Percentiles rank a stretch among this genome's conserved stretches.
phyloP scores from a whole-genome alignment of 1,140 invertebrate species.

The Brachystomella parvula region DNA sequence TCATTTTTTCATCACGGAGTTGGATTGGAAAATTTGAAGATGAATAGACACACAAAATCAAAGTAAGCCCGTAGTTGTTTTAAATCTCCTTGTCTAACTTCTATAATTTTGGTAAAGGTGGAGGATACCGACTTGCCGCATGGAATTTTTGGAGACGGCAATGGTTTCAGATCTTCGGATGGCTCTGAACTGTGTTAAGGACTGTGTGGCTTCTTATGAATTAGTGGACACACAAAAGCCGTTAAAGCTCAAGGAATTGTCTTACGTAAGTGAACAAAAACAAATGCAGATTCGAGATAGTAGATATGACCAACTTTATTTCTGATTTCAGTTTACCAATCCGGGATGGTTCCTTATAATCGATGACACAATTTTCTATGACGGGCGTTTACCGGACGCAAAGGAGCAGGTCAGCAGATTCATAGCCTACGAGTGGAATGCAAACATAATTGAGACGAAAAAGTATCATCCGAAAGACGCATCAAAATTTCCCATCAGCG shows the following conservation, averaged over 20 bases:
- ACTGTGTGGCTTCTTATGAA: not conserved
- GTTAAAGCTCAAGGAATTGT: not conserved
- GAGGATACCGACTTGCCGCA: no score
- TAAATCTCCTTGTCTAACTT: no score
- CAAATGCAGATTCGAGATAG: not conserved
- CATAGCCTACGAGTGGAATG: not conserved
- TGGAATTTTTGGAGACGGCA: no score
- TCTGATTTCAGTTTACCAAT: not conserved
- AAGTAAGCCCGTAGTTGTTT: no score
- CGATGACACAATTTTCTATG: not conserved
- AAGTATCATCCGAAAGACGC: not conserved
- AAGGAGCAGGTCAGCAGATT: not conserved
- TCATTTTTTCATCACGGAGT: no score
- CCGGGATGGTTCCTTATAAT: not conserved
- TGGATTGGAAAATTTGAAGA: no score
- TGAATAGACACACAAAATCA: no score
- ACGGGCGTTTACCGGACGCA: not conserved
- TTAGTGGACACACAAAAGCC: not conserved
- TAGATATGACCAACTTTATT: not conserved
- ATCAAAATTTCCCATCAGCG: not conserved
- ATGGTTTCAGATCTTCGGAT: slow-evolving; percentile 1
- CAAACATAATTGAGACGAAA: not conserved
- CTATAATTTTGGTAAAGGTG: no score
- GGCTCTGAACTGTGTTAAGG: not conserved
- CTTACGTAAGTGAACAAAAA: not conserved